Conservation (phyloP, 1,140 invertebrate species). For the Holcopasites calliopsidis region DNA sequence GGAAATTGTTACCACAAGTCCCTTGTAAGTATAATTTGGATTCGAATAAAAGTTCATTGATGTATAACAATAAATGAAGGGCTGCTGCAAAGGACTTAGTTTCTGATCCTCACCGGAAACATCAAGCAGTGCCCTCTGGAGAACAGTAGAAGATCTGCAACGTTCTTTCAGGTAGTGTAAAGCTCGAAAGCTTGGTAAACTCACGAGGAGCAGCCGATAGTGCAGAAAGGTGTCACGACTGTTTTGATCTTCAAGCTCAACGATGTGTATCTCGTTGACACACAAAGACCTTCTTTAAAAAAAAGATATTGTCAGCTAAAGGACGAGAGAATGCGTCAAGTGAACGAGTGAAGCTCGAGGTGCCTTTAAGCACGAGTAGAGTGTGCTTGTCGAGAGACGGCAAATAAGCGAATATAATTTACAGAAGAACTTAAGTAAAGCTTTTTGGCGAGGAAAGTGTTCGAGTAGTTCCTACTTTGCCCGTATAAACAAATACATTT, state of each 20-base stretch:
- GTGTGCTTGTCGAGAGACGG: background rate
- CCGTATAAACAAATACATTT: no score
- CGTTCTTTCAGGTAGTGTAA: background rate
- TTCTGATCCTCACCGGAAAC: background rate
- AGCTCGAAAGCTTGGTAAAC: slow-evolving; percentile 28
- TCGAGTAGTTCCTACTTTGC: slow-evolving; percentile 30
- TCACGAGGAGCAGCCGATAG: slow-evolving; percentile 55
- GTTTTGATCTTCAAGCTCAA: background rate
- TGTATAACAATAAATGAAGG: background rate
- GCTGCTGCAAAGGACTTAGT: background rate
- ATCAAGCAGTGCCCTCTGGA: slow-evolving; percentile 44
- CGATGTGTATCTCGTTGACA: slow-evolving; percentile 25
- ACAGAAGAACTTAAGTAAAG: background rate
- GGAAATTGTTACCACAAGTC: no score
- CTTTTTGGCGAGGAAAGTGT: background rate
- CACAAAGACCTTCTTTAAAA: slow-evolving; percentile 17
- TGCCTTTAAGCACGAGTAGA: background rate
- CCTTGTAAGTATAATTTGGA: no score
- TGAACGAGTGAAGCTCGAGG: background rate
- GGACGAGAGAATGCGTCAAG: background rate
- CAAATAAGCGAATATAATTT: slow-evolving; percentile 7
- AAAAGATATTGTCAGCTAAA: no score
- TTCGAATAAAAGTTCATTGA: background rate
- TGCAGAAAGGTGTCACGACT: slow-evolving; percentile 9
- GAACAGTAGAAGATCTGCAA: slow-evolving; percentile 1